A percentile compares a stretch with the other conserved stretches of the same genome.
phyloP scores from a whole-genome alignment of 35 echinoderm and acorn worm species.

The Diadema setosum region DNA sequence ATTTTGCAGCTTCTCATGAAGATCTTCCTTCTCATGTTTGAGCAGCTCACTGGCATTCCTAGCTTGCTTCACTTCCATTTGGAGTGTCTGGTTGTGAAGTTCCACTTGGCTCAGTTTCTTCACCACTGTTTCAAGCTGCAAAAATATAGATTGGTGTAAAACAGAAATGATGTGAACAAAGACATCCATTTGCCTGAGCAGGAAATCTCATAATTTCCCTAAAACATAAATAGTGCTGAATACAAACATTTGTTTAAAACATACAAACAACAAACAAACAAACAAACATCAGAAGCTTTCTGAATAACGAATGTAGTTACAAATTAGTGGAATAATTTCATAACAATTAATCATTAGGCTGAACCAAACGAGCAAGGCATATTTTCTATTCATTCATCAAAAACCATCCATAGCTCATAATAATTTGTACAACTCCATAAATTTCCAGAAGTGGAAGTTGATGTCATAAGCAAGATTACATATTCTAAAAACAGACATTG shows the following conservation, averaged over 20 bases:
- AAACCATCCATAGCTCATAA: too few relatives aligned
- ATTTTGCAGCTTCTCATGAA: constrained; percentile 27
- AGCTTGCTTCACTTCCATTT: constrained; percentile 74
- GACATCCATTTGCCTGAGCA: not conserved
- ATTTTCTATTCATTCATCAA: too few relatives aligned
- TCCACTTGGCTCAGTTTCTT: constrained; percentile 59
- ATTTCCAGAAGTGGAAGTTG: too few relatives aligned
- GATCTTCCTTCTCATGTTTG: constrained; percentile 67
- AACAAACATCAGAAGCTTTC: not conserved
- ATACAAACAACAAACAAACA: not conserved
- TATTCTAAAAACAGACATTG: too few relatives aligned
- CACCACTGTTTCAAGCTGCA: constrained; percentile 69
- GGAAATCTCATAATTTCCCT: not conserved
- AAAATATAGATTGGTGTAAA: too few relatives aligned
- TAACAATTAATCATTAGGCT: too few relatives aligned
- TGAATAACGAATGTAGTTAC: not conserved
- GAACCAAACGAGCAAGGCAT: too few relatives aligned
- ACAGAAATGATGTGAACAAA: not conserved
- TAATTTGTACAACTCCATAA: too few relatives aligned
- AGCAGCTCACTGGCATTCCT: constrained; percentile 54
- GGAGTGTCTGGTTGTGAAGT: constrained; percentile 62
- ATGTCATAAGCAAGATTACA: too few relatives aligned
- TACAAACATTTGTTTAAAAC: not conserved
- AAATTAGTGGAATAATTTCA: too few relatives aligned
- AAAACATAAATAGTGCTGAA: not conserved